Evolutionary conservation across 2,888 invertebrate species (phyloP).

Genomic region (Lepidocyrtoides sp.): DNA sequence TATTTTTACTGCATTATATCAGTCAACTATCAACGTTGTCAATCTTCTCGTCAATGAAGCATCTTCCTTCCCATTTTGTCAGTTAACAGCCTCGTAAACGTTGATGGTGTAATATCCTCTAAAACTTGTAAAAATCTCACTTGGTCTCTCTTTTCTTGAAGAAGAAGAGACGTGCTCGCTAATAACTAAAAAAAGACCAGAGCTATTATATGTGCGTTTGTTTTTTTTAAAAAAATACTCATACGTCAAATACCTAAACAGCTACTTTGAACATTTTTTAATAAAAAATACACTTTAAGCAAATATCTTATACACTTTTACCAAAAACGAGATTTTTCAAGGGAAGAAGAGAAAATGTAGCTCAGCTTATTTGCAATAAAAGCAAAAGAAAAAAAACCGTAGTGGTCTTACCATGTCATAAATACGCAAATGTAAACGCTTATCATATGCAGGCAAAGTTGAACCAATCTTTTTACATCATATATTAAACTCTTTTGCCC

Average conservation of each 20-base stretch:
- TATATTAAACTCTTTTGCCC: conserved; percentile 14
- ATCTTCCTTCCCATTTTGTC: conserved; percentile 25
- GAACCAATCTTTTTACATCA: conserved; percentile 5
- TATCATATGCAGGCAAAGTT: conserved; percentile 23
- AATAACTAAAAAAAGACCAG: not conserved
- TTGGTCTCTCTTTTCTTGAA: not conserved
- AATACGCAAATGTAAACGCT: conserved; percentile 37
- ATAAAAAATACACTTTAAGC: conserved; percentile 13
- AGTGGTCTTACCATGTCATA: conserved; percentile 28
- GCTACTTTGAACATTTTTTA: not conserved
- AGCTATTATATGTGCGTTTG: not conserved
- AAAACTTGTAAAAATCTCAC: conserved; percentile 26
- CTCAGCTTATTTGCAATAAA: conserved; percentile 40
- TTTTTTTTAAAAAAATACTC: not conserved
- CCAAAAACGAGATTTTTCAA: not conserved
- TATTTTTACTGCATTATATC: not conserved
- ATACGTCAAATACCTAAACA: not conserved
- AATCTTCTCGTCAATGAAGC: conserved; percentile 62
- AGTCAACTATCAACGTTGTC: conserved; percentile 58
- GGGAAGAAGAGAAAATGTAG: not conserved
- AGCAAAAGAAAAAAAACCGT: not conserved
- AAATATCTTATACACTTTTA: not conserved
- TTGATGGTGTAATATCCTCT: not conserved
- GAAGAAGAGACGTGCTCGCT: not conserved
- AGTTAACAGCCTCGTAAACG: conserved; percentile 64